Evolutionary conservation across 2,797 vertebrate genomes (phyloP), one percentile per base, ranked within the genome.

Genomic region (Monodelphis domestica): DNA sequence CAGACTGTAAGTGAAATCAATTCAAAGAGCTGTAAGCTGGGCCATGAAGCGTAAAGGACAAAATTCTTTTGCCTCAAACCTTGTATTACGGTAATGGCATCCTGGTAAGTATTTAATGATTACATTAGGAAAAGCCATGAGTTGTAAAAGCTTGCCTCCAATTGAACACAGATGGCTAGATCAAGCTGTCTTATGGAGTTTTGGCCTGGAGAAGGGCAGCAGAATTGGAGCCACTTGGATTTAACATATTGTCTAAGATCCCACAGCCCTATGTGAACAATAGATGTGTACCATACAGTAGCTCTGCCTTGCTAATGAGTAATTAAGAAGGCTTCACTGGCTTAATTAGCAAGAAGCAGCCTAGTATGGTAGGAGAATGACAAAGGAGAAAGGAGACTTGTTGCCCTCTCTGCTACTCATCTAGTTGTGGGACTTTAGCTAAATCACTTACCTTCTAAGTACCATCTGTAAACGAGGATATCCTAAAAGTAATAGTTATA

Each of bases 81-180:
- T 55, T 89, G 29, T n/a, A 24, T 0, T 15, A 4, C 26, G 89
- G 6, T 12, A 0, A 53, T 54, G 9, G 29, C 45, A 3, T 50
- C 14, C 56, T 89, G 87, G 15, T 89, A 70, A 94, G 26, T 93
- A 33, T 54, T 92, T 90, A 87, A 63, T 1, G 6, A 91, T 30
- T n/a, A 93, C 59, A 91, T 5, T 30, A 94, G 33, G 91, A 92
- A 26, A 63, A 93, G 89, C 24, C 52, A 54, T 53, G 92, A 87
- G 12, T 92, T 50, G 93, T 84, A 50, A 51, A 30, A 33, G 70
- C 45, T 70, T 28, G 6, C 9, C 29, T 30, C 54, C 88, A 29
- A 0, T 53, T 78, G 89, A 53, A 94, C 87, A 12, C 12, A 24
- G 45, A 6, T 88, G 29, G 53, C 21, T 45, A 38, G 28, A 57